A percentile compares a stretch with the other conserved stretches of the same genome.
These are phyloP conservation scores for Leptodactylus fuscus DNA, from an alignment of 2,113 vertebrate genomes.

Conservation along the genomic window DNA sequence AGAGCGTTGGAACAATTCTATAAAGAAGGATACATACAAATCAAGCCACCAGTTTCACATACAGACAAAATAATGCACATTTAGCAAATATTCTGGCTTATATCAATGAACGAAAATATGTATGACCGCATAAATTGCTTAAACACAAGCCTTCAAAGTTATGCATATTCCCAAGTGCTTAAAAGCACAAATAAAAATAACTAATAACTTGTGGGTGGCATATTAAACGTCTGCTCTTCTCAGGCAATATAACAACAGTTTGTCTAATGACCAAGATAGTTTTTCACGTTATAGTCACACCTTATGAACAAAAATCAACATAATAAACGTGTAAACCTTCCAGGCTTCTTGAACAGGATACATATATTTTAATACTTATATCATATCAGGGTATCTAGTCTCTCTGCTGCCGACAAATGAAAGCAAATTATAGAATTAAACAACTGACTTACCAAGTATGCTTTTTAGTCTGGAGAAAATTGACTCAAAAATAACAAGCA, in stretches of 20 bases:
- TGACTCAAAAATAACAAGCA: too few relatives aligned
- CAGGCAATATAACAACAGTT: neutral
- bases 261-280: neutral
- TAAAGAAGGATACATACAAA: constrained; percentile 86
- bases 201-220: constrained; percentile 72
- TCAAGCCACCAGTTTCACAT: constrained; percentile 84
- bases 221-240: neutral
- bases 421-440: too few relatives aligned
- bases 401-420: too few relatives aligned
- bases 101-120: constrained; percentile 81
- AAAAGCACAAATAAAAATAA: constrained; percentile 77
- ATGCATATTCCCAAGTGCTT: constrained; percentile 74
- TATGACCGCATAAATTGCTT: constrained; percentile 83
- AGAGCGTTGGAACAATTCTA: constrained; percentile 88
- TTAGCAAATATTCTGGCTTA: constrained; percentile 84
- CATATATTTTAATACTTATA: neutral
- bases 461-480: too few relatives aligned
- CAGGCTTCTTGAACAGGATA: neutral
- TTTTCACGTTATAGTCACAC: neutral
- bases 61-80: constrained; percentile 86
- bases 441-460: too few relatives aligned
- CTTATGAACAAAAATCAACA: neutral
- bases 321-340: neutral
- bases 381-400: too few relatives aligned
- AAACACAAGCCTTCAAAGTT: constrained; percentile 67